Base-by-base conservation (phyloP, 2,113 vertebrate species). In the Microtus pennsylvanicus region DNA sequence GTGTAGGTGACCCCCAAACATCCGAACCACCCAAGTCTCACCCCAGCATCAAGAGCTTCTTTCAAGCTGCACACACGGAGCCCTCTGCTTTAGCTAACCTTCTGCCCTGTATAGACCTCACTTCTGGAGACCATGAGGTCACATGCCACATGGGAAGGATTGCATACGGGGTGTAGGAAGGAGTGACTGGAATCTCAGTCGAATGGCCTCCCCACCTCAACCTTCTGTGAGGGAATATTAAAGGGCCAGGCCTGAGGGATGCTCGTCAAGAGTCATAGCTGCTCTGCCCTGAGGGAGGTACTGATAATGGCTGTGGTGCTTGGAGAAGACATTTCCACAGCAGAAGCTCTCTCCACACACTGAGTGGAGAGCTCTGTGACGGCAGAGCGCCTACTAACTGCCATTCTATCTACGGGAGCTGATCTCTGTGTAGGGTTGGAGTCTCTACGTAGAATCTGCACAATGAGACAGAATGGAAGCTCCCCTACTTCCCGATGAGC, bases 331-430 rank as follows among this genome's bases (percentile, higher is more conserved):
- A 24, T 42, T 83, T 63, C 81, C 58, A 63, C n/a, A 28, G 63
- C 30, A 93, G 42, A 87, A 28, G 28, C 17, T 96, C 94, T 90
- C 76, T 78, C 5, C 12, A 4, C 30, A 70, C 7, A n/a, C 35
- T 28, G n/a, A 65, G 24, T 87, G 38, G 45, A 88, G 38, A 30
- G 21, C 42, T 42, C 2, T 61, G 17, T 50, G 70, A 65, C 67
- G 9, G 88, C 50, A 91, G 89, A 30, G 24, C n/a, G 47, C 10
- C 10, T 69, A 8, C 24, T 16, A 70, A 35, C 16, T 42, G 33
- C 77, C 82, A 94, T 77, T 30, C 33, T 86, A 47, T 30, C 94
- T 86, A 65, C 3, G 69, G 72, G 95, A 55, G n/a, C 87, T 42
- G 52, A 67, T 45, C 55, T 85, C n/a, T 52, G 47, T 35, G 38